These are phyloP conservation scores for Martes martes DNA, from an alignment of 2,113 vertebrate species.

Conservation along the genomic window DNA sequence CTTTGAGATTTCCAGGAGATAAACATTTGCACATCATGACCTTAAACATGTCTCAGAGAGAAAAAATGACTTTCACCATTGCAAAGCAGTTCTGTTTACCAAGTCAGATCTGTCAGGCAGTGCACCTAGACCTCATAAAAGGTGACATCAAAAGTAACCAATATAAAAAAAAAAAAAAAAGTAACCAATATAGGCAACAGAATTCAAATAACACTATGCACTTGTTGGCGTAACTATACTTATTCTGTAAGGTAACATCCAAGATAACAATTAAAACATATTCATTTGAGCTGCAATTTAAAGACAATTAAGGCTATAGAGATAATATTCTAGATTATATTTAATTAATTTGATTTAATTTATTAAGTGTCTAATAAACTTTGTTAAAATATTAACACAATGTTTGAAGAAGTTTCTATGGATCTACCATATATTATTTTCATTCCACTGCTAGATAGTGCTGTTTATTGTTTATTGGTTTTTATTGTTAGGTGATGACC, in stretches of 20 bases:
- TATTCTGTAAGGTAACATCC: not conserved
- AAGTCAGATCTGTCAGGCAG: not conserved
- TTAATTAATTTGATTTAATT: not conserved
- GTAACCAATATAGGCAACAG: not conserved
- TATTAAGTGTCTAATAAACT: not conserved
- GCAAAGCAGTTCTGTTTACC: not conserved
- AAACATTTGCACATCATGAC: slow-evolving; percentile 25
- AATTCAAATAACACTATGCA: not conserved
- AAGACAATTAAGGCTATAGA: not conserved
- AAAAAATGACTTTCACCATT: not conserved
- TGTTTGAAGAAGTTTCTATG: not conserved
- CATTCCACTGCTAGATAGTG: not conserved
- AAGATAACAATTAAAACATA: not conserved
- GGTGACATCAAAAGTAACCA: not conserved
- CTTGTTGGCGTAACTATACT: not conserved
- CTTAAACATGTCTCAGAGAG: not conserved
- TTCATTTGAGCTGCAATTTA: not conserved
- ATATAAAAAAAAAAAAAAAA: no score
- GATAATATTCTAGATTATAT: not conserved
- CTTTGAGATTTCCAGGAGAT: slow-evolving; percentile 36
- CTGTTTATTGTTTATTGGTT: not conserved
- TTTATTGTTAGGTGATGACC: not conserved
- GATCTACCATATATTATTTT: not conserved
- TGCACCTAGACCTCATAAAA: not conserved
- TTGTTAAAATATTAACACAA: not conserved